A percentile compares a stretch with the other conserved stretches of the same genome.
These are phyloP conservation scores for Noctua janthe DNA, from an alignment of 2,888 invertebrate species.

Conservation along the genomic window DNA sequence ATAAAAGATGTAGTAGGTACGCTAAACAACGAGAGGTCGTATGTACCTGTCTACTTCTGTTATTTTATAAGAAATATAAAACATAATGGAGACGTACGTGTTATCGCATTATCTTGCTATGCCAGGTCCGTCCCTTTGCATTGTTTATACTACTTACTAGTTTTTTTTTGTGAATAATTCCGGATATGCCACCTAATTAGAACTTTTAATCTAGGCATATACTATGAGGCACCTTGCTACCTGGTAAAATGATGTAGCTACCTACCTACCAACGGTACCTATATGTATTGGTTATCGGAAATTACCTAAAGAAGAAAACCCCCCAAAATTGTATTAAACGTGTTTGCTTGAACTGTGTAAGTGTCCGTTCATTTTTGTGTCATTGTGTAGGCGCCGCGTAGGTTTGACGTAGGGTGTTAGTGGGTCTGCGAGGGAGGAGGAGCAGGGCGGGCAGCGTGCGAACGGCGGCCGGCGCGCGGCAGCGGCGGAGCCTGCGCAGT, in stretches of 20 bases:
- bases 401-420: conserved; percentile 77
- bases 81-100: not conserved
- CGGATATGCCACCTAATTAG: not conserved
- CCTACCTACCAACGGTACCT: not conserved
- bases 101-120: not conserved
- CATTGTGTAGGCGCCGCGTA: conserved; percentile 62
- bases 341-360: conserved; percentile 14
- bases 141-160: not conserved
- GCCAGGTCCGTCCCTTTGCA: not conserved
- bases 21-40: conserved; percentile 10
- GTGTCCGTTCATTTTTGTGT: conserved; percentile 37
- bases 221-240: not conserved
- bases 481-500: conserved; percentile 82
- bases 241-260: not conserved
- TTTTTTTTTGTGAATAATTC: not conserved
- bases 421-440: conserved; percentile 79
- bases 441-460: conserved; percentile 66
- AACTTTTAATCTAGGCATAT: not conserved
- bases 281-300: not conserved
- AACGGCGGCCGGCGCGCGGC: conserved; percentile 61
- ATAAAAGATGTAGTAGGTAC: not conserved
- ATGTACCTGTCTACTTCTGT: not conserved
- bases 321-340: not conserved
- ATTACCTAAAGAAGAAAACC: not conserved
- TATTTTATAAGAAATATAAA: not conserved